Base-by-base conservation (phyloP, 2,888 invertebrate genomes). In the Lasius fuliginosus region DNA sequence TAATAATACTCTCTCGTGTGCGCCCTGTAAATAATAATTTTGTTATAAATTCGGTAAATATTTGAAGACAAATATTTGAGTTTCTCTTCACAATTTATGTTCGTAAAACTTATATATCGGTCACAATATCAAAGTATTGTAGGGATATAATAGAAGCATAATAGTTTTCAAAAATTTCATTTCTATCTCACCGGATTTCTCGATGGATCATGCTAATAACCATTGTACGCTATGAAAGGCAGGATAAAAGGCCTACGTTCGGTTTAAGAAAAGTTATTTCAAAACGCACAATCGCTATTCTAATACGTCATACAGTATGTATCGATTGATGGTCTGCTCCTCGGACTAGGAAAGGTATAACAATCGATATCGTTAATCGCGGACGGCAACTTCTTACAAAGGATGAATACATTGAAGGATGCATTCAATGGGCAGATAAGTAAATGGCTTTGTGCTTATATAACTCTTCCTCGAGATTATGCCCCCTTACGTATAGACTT, bases 301-400 rank as follows among this genome's bases (percentile, higher is more conserved):
- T 60, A 71, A 81, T 46, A 76, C 77, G 33, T 81, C 69, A n/a
- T 62, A 65, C 36, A 81, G 71, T 71, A 69, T 49, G 33, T 36
- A 71, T 81, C 79, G 60, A 81, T 81, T 62, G 33, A 62, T 42
- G 42, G 6, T 11, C 30, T 15, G 30, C n/a, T 56, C 30, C 9
- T 60, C 46, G 18, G 33, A 11, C 46, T 36, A 33, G 15, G 69
- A 33, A 33, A 60, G 40, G 60, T 62, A 23, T 12, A 69, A 79
- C 71, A 83, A 79, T 85, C 88, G 83, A 85, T 87, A 88, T 85
- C 83, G 88, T 88, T 88, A 88, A 88, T 88, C 88, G 88, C 79
- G 83, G 81, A 77, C 71, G 87, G 81, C 60, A 84, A 87, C 84
- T 85, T 82, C 71, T 82, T 62, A 88, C 86, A 88, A 88, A 84